phyloP scores from a whole-genome alignment of 2,113 vertebrate species.

The Stigmatopora argus region DNA sequence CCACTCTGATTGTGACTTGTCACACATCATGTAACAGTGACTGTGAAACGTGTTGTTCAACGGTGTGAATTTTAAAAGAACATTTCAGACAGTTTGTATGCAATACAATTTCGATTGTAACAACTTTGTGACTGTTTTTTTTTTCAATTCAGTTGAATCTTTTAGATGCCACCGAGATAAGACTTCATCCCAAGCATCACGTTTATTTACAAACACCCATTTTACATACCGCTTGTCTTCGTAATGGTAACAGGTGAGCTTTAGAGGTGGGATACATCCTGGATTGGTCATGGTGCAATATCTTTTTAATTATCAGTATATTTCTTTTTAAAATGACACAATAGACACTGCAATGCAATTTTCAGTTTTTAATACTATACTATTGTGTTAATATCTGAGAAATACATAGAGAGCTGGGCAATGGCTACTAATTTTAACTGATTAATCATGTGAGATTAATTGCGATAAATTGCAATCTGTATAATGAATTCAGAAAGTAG shows the following conservation, averaged over 20 bases:
- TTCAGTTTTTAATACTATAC: too few species aligned
- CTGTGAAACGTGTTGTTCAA: constrained; percentile 15
- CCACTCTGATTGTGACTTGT: constrained; percentile 8
- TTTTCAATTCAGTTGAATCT: neutral
- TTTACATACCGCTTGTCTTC: neutral
- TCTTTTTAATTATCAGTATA: too few species aligned
- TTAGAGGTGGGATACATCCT: neutral
- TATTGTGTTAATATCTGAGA: too few species aligned
- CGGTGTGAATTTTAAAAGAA: constrained; percentile 12
- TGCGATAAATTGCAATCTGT: too few species aligned
- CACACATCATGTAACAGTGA: constrained; percentile 4
- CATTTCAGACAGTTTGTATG: constrained; percentile 40
- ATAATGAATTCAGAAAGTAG: too few species aligned
- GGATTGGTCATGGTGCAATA: neutral
- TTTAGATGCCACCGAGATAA: neutral
- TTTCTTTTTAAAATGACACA: too few species aligned
- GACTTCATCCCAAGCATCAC: neutral
- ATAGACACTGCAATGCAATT: too few species aligned
- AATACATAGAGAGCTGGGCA: too few species aligned
- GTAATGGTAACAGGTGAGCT: neutral
- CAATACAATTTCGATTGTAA: constrained; percentile 41
- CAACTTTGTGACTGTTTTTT: constrained; percentile 5
- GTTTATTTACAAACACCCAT: neutral
- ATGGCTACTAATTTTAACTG: too few species aligned
- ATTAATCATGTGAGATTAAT: too few species aligned